Evolutionary conservation across 2,888 invertebrate genomes (phyloP), one percentile per base, ranked within the genome.

Genomic region (Branchipolynoe longqiensis): DNA sequence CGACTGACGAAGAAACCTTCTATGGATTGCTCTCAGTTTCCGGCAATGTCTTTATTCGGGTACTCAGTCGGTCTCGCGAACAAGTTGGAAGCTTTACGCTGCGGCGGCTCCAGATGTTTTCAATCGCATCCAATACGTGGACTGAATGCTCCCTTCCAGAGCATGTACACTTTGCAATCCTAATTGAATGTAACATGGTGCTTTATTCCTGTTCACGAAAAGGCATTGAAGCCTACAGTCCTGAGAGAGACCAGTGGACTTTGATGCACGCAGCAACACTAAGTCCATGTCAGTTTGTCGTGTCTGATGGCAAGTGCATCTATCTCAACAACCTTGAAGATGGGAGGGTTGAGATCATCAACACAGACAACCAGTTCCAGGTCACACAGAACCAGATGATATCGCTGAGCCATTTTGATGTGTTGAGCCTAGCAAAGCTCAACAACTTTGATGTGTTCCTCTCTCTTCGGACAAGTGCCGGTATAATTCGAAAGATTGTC

Each of bases 391-490:
- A 86, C 31, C 87, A 87, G 59, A 83, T 88, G 33, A 87, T 88
- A 85, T 82, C 84, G 14, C 87, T 87, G 25, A 86, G 86, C 41
- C 41, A 86, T n/a, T 88, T 88, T 81, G 88, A 88, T 54, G 83
- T 86, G 31, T 31, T 83, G 2, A 74, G 82, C 36, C 83, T 83
- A 22, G 84, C 87, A 8, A 87, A 88, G 38, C 86, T 88, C 38
- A 82, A 83, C 2, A 85, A 85, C 73, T 83, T 86, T 54, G 88
- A 87, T 31, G 85, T 87, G 36, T 83, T 88, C 12, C 83, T 88
- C 33, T 86, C 85, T 1, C 36, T 86, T 73, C 48, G 88, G 18
- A 88, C 87, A 28, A 74, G 87, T 36, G 78, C 82, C 28, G 88
- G 88, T 0, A 78, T 87, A 31, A 73, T 86, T 0, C 58, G 86